phyloP scores from a whole-genome alignment of 1,140 invertebrate species.

The Apis laboriosa region DNA sequence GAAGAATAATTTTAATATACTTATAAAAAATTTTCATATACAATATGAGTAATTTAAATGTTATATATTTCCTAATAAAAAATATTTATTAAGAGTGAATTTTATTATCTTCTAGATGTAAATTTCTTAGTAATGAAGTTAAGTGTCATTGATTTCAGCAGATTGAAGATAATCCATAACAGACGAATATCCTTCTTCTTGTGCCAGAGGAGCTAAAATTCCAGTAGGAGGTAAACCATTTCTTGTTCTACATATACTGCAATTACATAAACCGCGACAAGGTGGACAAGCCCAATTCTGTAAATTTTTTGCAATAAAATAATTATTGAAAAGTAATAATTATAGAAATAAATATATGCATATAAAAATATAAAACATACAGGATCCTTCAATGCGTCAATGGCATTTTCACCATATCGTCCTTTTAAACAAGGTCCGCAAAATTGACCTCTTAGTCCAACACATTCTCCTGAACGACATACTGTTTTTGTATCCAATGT shows the following conservation, averaged over 20 bases:
- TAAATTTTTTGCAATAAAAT: slow-evolving; percentile 11
- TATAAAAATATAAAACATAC: slow-evolving; percentile 58
- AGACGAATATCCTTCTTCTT: slow-evolving; percentile 71
- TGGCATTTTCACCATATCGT: slow-evolving; percentile 79
- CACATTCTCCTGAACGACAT: slow-evolving; percentile 77
- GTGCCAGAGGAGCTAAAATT: slow-evolving; percentile 71
- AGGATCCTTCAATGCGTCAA: slow-evolving; percentile 76
- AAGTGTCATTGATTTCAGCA: slow-evolving; percentile 28
- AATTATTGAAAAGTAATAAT: neutral
- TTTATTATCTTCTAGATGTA: neutral
- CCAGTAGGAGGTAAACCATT: slow-evolving; percentile 79
- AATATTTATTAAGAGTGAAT: neutral
- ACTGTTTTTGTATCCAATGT: slow-evolving; percentile 80
- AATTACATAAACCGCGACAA: slow-evolving; percentile 79
- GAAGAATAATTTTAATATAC: slow-evolving; percentile 4
- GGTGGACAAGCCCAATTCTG: slow-evolving; percentile 79
- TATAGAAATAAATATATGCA: neutral
- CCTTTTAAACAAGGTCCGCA: slow-evolving; percentile 80
- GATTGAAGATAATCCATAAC: slow-evolving; percentile 71
- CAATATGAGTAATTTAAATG: neutral
- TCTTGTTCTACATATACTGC: slow-evolving; percentile 79
- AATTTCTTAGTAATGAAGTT: neutral
- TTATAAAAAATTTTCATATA: slow-evolving; percentile 4
- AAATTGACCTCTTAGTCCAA: slow-evolving; percentile 79
- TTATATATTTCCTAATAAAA: neutral